A percentile compares a stretch with the other conserved stretches of the same genome.
phyloP scores from a whole-genome alignment of 2,113 vertebrate species.

The Limnothrissa miodon region DNA sequence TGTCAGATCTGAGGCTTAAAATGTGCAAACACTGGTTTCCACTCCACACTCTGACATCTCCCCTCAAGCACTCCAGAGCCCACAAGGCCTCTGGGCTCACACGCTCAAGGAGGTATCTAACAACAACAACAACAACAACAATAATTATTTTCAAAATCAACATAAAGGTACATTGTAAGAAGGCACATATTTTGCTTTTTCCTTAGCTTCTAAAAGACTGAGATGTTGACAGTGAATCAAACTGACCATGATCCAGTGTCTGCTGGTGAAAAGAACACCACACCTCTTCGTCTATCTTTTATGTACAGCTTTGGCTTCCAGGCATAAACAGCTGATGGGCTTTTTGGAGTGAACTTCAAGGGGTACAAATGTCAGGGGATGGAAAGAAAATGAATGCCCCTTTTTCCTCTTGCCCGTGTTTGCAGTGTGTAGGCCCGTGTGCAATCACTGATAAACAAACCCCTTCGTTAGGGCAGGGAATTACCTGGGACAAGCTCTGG shows the following conservation, averaged over 20 bases:
- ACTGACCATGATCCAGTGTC: background rate
- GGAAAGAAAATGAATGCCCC: background rate
- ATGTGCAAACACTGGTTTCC: background rate
- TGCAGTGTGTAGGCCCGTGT: background rate
- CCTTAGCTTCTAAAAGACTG: no score
- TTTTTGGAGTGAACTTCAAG: constrained; percentile 4
- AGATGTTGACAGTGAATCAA: background rate
- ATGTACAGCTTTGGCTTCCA: background rate
- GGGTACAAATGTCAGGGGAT: background rate
- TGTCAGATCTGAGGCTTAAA: background rate
- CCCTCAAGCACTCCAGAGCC: background rate
- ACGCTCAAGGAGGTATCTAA: background rate
- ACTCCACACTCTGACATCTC: background rate
- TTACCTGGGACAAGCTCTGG: background rate
- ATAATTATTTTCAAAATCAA: no score
- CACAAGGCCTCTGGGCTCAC: background rate
- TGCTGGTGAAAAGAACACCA: background rate
- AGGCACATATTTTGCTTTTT: no score
- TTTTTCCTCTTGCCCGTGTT: background rate
- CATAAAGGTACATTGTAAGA: no score
- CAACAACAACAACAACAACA: no score
- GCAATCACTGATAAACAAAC: constrained; percentile 2
- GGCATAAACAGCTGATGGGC: background rate
- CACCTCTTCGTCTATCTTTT: background rate
- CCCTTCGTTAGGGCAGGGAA: background rate